These are phyloP conservation scores for Pavo muticus DNA, from an alignment of 2,113 vertebrate genomes.

Conservation along the genomic window DNA sequence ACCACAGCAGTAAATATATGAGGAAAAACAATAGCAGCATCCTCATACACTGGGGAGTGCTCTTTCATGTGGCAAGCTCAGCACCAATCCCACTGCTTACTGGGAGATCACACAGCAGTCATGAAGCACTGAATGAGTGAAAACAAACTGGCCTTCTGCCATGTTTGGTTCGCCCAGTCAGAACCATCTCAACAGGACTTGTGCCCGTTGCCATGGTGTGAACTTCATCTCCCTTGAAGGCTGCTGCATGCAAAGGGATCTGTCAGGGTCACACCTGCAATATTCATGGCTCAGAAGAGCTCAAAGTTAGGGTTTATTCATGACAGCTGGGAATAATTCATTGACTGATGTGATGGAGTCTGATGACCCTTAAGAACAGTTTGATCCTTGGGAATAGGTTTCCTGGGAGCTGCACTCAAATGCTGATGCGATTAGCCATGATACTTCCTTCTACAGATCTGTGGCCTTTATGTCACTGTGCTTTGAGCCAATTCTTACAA, in stretches of 20 bases:
- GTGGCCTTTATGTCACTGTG: background rate
- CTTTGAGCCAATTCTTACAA: background rate
- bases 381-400: background rate
- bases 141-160: background rate
- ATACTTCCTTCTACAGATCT: background rate
- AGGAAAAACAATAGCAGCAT: background rate
- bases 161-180: background rate
- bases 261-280: background rate
- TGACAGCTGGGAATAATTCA: slow-evolving; percentile 6
- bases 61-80: background rate
- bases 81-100: background rate
- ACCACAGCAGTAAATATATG: background rate
- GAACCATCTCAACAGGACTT: too few relatives aligned
- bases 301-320: background rate
- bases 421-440: background rate
- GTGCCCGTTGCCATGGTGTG: background rate
- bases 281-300: background rate
- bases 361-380: background rate
- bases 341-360: background rate
- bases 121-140: background rate
- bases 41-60: background rate
- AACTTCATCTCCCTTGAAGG: background rate
- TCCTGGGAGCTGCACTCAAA: background rate
- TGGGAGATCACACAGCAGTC: background rate
- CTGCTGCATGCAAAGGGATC: background rate